Evolutionary conservation across 2,113 vertebrate species (phyloP).

Genomic region (Mustela lutreola): DNA sequence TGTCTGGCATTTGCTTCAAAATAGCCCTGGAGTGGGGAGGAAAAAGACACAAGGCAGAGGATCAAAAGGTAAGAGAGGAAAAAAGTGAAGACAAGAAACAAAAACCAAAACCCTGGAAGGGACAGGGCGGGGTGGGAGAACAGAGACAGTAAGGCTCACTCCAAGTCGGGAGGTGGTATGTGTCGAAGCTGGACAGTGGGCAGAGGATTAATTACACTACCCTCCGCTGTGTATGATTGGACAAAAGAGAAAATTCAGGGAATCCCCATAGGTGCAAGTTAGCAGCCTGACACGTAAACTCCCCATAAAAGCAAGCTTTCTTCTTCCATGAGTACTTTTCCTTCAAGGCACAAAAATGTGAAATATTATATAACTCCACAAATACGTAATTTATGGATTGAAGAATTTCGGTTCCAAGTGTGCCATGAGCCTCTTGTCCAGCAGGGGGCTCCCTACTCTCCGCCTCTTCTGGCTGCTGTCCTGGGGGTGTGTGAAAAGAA

Average conservation of each 20-base stretch:
- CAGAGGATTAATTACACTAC: background rate
- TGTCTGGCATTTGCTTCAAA: background rate
- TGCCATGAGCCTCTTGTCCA: background rate
- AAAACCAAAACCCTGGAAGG: too few relatives aligned
- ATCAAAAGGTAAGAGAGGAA: too few relatives aligned
- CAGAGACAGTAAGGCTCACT: background rate
- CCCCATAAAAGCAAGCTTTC: background rate
- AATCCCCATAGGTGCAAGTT: background rate
- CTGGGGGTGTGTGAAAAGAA: background rate
- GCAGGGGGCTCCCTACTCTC: slow-evolving; percentile 30
- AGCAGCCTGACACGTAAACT: background rate
- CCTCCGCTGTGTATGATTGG: too few relatives aligned
- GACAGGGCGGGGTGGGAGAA: background rate
- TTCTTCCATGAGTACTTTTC: background rate
- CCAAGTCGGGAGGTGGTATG: background rate
- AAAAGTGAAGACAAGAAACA: too few relatives aligned
- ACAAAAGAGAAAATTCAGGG: background rate
- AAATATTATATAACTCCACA: background rate
- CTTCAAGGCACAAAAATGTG: background rate
- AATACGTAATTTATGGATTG: background rate
- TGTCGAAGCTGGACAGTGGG: background rate
- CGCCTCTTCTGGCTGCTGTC: background rate
- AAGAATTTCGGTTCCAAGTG: background rate
- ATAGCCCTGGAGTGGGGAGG: too few relatives aligned
- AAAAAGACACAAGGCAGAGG: too few relatives aligned